Conservation (phyloP, 53 echinoderm and acorn worm genomes). For the Paelopatides confundens region DNA sequence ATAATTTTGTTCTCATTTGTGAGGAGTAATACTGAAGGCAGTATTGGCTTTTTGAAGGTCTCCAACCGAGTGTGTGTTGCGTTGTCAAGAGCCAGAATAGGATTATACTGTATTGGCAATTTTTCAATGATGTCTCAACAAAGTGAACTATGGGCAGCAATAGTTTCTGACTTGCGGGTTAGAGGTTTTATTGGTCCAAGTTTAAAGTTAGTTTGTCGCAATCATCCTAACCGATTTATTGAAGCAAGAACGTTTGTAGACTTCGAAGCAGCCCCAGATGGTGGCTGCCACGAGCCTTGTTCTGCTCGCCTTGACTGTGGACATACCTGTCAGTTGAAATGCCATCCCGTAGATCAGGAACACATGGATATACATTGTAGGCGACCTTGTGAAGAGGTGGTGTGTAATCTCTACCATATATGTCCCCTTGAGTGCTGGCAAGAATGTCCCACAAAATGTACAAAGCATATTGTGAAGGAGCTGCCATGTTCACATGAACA, state of each 20-base stretch:
- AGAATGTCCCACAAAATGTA: conserved; percentile 65
- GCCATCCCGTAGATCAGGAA: conserved; percentile 64
- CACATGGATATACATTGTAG: conserved; percentile 54
- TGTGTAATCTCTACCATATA: conserved; percentile 58
- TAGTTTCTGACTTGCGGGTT: background rate
- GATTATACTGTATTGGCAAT: conserved; percentile 67
- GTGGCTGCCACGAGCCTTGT: conserved; percentile 78
- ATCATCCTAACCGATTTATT: conserved; percentile 65
- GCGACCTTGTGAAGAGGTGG: conserved; percentile 44
- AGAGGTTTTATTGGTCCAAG: conserved; percentile 61
- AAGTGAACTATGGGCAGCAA: conserved; percentile 48
- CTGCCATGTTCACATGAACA: conserved; percentile 9
- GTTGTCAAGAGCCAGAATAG: conserved; percentile 67
- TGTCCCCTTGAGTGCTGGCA: conserved; percentile 64
- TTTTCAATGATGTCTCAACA: conserved; percentile 46
- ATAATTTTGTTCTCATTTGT: conserved; percentile 66
- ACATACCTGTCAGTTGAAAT: conserved; percentile 58
- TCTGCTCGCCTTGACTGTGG: conserved; percentile 55
- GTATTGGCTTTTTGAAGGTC: conserved; percentile 54
- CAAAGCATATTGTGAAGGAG: background rate
- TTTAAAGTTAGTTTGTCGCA: conserved; percentile 69
- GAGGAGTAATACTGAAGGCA: conserved; percentile 60
- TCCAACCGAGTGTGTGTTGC: conserved; percentile 55
- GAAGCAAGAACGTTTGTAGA: conserved; percentile 61
- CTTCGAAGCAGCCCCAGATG: conserved; percentile 73